phyloP scores from a whole-genome alignment of 2,797 vertebrate genomes.

The Sciurus vulgaris region DNA sequence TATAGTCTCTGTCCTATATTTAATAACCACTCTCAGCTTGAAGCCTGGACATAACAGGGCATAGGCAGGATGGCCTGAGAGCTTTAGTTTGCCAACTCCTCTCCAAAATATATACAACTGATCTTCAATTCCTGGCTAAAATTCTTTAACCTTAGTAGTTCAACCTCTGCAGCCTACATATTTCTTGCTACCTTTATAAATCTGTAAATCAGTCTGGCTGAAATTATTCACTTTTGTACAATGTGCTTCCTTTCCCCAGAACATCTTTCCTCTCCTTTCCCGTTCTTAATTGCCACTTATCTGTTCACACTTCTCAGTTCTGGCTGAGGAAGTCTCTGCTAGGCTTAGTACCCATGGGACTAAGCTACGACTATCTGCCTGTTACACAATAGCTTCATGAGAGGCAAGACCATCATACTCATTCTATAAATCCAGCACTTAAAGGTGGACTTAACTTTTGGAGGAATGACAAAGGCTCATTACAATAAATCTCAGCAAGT shows the following conservation, averaged over 20 bases:
- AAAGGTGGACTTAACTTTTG: background rate
- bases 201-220: background rate
- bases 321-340: background rate
- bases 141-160: slow-evolving; percentile 18
- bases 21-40: slow-evolving; percentile 36
- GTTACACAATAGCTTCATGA: background rate
- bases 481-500: slow-evolving; percentile 1
- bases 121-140: slow-evolving; percentile 12
- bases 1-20: background rate
- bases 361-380: background rate
- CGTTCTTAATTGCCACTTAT: background rate
- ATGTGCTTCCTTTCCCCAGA: background rate
- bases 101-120: background rate
- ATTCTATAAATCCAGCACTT: background rate
- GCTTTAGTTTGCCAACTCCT: background rate
- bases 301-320: background rate
- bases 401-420: background rate
- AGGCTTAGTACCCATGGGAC: background rate
- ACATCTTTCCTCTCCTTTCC: background rate
- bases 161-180: background rate
- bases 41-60: background rate
- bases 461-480: slow-evolving; percentile 13
- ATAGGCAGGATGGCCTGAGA: background rate
- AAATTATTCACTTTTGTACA: background rate
- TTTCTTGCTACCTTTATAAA: background rate